A percentile compares a stretch with the other conserved stretches of the same genome.
Conservation (phyloP, 2,888 invertebrate genomes). For the Balanococcus diminutus region DNA sequence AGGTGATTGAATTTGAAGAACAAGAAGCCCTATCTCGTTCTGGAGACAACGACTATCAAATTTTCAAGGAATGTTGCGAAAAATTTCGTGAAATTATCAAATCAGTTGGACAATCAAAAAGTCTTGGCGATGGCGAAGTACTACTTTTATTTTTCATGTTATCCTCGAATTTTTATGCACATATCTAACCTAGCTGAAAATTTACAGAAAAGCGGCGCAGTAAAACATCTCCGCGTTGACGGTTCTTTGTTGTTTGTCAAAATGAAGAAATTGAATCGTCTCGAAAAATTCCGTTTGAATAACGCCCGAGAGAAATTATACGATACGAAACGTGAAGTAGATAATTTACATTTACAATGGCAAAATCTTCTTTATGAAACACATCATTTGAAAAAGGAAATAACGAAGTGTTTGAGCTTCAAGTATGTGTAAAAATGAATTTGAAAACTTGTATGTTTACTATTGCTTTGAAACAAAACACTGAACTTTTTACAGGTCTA, state of each 20-base stretch:
- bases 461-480: too few relatives aligned
- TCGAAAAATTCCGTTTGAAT: slow-evolving; percentile 50
- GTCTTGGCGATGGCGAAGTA: not conserved
- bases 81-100: slow-evolving; percentile 51
- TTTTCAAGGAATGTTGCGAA: slow-evolving; percentile 38
- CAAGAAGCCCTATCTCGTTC: slow-evolving; percentile 40
- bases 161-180: too few relatives aligned
- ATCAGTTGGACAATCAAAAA: slow-evolving; percentile 4
- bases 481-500: slow-evolving; percentile 75
- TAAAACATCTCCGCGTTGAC: not conserved
- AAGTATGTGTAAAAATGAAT: slow-evolving; percentile 74
- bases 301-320: slow-evolving; percentile 70
- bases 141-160: not conserved
- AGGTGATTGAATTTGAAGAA: slow-evolving; percentile 46
- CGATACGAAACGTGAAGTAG: slow-evolving; percentile 85
- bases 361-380: slow-evolving; percentile 95
- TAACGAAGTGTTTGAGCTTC: slow-evolving; percentile 91
- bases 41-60: not conserved
- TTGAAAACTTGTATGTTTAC: too few relatives aligned
- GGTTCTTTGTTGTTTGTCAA: slow-evolving; percentile 51
- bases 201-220: not conserved
- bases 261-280: slow-evolving; percentile 53
- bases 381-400: slow-evolving; percentile 91
- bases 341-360: slow-evolving; percentile 85
- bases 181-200: too few relatives aligned